Percentiles rank a stretch among this genome's conserved stretches.
phyloP scores from a whole-genome alignment of 2,113 vertebrate species.

The Cynoglossus semilaevis region DNA sequence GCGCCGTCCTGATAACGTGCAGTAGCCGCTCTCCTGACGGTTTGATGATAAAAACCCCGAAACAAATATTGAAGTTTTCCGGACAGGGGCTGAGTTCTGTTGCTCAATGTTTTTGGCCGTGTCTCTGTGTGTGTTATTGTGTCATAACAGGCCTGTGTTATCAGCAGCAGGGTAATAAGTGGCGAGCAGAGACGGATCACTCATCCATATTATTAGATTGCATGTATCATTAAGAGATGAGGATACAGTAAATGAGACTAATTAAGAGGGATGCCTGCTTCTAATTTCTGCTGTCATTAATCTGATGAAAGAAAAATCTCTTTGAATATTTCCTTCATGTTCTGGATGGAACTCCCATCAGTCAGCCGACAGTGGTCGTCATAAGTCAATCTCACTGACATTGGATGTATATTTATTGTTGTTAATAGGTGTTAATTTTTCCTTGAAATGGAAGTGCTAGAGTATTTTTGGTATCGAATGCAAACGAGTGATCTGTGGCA shows the following conservation, averaged over 20 bases:
- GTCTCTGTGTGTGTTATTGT: not conserved
- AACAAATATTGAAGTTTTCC: conserved; percentile 6
- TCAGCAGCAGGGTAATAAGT: conserved; percentile 31
- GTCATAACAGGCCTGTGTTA: not conserved
- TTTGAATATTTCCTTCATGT: conserved; percentile 16
- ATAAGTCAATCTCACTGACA: not conserved
- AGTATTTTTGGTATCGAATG: too few species aligned
- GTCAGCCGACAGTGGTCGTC: conserved; percentile 8
- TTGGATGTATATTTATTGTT: too few species aligned
- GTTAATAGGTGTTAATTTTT: too few species aligned
- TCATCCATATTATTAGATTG: conserved; percentile 49
- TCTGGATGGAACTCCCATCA: conserved; percentile 29
- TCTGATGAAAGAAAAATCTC: conserved; percentile 13
- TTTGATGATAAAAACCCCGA: not conserved
- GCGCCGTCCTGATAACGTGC: conserved; percentile 31
- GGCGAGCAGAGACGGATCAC: conserved; percentile 22
- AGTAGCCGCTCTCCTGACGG: not conserved
- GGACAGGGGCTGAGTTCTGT: conserved; percentile 4
- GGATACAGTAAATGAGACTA: conserved; percentile 50
- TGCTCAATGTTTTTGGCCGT: not conserved
- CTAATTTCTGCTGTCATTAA: conserved; percentile 34
- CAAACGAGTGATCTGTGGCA: too few species aligned
- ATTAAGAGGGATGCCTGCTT: conserved; percentile 42
- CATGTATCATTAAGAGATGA: conserved; percentile 50
- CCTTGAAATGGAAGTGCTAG: too few species aligned